Evolutionary conservation across 2,888 invertebrate species (phyloP).

Genomic region (Spisula solida): DNA sequence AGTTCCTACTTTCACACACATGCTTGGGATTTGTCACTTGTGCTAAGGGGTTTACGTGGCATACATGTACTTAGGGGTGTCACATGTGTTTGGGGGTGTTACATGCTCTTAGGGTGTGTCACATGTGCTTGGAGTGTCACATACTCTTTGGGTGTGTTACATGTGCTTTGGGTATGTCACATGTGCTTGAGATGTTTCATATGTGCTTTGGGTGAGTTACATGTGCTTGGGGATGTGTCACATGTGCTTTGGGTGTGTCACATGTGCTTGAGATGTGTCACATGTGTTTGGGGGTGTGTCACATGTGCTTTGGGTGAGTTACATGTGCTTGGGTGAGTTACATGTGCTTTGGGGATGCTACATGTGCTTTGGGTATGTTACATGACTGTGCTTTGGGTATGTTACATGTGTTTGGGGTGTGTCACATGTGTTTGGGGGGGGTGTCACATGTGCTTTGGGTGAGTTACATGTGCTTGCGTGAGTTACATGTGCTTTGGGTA

Average conservation of each 20-base stretch:
- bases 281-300: no score
- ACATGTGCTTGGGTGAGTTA: no score
- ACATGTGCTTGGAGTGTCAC: background rate
- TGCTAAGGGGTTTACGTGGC: background rate
- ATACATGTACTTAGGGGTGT: no score
- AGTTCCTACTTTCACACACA: background rate
- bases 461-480: background rate
- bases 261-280: background rate
- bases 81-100: no score
- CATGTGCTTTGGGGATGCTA: no score
- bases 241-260: no score
- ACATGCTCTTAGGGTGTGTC: background rate
- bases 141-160: background rate
- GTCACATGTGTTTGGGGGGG: no score
- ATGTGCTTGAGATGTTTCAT: no score
- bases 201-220: no score
- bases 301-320: background rate
- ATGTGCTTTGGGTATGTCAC: no score
- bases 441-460: background rate
- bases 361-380: no score
- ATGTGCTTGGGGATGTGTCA: no score
- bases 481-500: background rate
- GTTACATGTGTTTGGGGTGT: background rate
- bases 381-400: background rate
- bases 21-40: background rate